Base-by-base conservation (phyloP, 2,888 invertebrate species). In the Andrena trimmerana region DNA sequence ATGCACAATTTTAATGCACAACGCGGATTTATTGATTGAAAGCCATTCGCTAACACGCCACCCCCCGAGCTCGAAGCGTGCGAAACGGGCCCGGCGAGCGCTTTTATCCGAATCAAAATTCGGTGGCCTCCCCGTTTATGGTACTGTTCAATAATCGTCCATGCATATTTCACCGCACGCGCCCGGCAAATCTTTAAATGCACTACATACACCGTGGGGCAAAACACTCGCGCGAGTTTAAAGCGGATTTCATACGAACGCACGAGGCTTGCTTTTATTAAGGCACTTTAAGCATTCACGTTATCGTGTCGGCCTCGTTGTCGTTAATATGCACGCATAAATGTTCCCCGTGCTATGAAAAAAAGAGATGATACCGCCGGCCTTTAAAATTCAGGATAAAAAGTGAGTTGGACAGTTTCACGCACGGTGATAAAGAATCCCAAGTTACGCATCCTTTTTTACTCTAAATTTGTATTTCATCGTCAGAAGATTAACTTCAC, bases 151-250 rank as follows among this genome's bases (percentile, higher is more conserved):
- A 89, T 88, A 88, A 88, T 88, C 89, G 85, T 76, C 75, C 83
- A 87, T 88, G 78, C 89, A 88, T 89, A 88, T 88, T 88, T 88
- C 87, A 81, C 63, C 79, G 85, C 89, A 88, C 87, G 89, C 85
- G 67, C 78, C 57, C 75, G 81, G 68, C 85, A 79, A 87, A 81
- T 79, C 87, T 88, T 87, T 87, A 87, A 89, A 87, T 83, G 89
- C 85, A 73, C 85, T 76, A 71, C 54, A 79, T 76, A 71, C 54
- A 79, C 52, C 80, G 73, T 27, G 62, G 73, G 65, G 82, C 81
- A 72, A 88, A 88, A 87, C 87, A 84, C 69, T 67, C 87, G 81
- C 66, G 52, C 57, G 78, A 78, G 87, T 81, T 86, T 85, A 85
- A 87, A 87, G 83, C 88, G 89, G 89, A 88, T 88, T 88, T 88